Conservation (phyloP, 2,888 invertebrate species). For the Galerucella calmariensis region DNA sequence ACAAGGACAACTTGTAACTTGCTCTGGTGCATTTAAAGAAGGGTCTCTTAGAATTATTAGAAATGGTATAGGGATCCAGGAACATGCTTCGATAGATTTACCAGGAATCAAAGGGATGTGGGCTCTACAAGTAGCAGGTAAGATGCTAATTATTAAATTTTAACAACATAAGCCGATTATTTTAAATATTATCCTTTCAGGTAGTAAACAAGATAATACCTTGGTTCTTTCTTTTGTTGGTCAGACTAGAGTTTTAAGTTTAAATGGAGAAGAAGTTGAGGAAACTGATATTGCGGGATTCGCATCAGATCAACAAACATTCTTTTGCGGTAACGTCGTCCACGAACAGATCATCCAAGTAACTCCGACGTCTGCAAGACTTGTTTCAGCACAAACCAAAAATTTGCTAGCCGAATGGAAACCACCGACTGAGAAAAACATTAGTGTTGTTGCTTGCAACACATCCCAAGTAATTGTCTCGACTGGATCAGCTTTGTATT, state of each 20-base stretch:
- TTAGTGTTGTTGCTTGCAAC: constrained; percentile 91
- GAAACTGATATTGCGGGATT: constrained; percentile 96
- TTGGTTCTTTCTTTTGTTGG: constrained; percentile 96
- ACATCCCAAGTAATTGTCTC: constrained; percentile 83
- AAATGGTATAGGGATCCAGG: constrained; percentile 98
- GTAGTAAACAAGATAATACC: constrained; percentile 78
- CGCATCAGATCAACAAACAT: constrained; percentile 91
- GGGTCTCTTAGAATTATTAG: constrained; percentile 96
- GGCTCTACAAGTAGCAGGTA: constrained; percentile 84
- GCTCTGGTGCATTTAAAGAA: constrained; percentile 97
- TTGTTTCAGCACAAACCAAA: constrained; percentile 77
- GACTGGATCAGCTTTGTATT: constrained; percentile 87
- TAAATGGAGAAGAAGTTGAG: constrained; percentile 97
- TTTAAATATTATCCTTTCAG: constrained; percentile 39
- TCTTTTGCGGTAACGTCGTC: constrained; percentile 92
- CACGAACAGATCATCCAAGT: constrained; percentile 76
- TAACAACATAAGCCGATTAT: background rate
- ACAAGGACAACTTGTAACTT: constrained; percentile 97
- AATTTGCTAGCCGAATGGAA: constrained; percentile 78
- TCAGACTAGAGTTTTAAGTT: constrained; percentile 88
- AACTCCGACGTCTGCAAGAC: constrained; percentile 77
- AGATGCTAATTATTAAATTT: constrained; percentile 41
- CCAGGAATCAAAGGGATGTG: constrained; percentile 98
- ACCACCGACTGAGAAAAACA: constrained; percentile 76
- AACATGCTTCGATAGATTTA: constrained; percentile 96